Evolutionary conservation across 2,113 vertebrate species (phyloP).

Genomic region (Calidris pugnax): DNA sequence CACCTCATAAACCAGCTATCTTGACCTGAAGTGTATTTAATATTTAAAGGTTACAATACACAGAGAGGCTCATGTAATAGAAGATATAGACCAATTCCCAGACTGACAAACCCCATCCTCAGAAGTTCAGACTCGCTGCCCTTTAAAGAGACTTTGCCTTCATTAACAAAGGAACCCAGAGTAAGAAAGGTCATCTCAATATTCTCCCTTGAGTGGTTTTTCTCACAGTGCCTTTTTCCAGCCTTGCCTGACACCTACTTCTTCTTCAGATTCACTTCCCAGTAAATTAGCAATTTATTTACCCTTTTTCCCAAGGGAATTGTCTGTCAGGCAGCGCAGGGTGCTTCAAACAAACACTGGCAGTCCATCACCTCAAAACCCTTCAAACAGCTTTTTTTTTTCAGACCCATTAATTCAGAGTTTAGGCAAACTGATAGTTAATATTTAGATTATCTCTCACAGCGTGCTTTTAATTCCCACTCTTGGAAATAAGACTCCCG

Average conservation of each 20-base stretch:
- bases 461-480: background rate
- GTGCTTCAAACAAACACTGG: background rate
- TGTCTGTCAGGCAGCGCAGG: background rate
- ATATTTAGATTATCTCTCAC: background rate
- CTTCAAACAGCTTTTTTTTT: background rate
- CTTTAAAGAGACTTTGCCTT: background rate
- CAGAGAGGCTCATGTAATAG: background rate
- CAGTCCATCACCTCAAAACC: background rate
- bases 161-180: background rate
- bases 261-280: background rate
- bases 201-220: background rate
- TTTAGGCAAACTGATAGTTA: background rate
- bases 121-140: background rate
- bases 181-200: background rate
- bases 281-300: background rate
- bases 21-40: background rate
- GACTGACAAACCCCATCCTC: background rate
- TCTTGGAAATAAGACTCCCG: rapidly evolving
- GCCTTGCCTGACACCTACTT: background rate
- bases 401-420: background rate
- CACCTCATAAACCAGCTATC: background rate
- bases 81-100: background rate
- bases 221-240: background rate
- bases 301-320: background rate
- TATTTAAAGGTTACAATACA: background rate